Evolutionary conservation across 2,888 invertebrate species (phyloP).

Genomic region (Tortrix viridana): DNA sequence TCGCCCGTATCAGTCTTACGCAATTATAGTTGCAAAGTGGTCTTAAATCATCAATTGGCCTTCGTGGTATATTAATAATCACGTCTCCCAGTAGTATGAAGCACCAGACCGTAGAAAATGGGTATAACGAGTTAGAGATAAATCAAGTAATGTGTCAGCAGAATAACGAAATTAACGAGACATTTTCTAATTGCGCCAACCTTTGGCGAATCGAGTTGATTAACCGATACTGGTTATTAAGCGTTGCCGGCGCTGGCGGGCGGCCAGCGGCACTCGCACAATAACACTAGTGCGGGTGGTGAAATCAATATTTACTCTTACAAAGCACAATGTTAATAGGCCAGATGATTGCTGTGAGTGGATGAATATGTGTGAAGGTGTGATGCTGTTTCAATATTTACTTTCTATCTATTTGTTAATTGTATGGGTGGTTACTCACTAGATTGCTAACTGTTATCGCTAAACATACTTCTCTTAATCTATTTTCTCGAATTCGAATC

Average conservation of each 20-base stretch:
- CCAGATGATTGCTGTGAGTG: neutral
- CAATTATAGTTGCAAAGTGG: too few relatives aligned
- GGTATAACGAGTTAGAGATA: constrained; percentile 18
- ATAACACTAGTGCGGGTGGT: constrained; percentile 16
- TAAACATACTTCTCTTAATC: too few relatives aligned
- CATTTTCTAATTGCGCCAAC: constrained; percentile 59
- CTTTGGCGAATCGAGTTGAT: constrained; percentile 73
- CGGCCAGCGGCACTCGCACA: constrained; percentile 55
- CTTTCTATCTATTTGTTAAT: too few relatives aligned
- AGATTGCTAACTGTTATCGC: too few relatives aligned
- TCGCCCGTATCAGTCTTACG: neutral
- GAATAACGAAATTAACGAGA: constrained; percentile 46
- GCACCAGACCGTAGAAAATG: constrained; percentile 15
- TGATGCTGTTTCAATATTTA: too few relatives aligned
- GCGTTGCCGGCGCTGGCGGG: constrained; percentile 74
- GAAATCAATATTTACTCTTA: constrained; percentile 12
- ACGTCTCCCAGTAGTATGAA: neutral
- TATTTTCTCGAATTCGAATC: too few relatives aligned
- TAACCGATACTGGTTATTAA: constrained; percentile 78
- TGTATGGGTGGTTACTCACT: too few relatives aligned
- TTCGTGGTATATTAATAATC: neutral
- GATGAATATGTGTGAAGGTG: too few relatives aligned
- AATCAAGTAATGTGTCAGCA: constrained; percentile 29
- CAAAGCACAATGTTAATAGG: neutral
- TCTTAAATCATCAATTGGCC: neutral